Conservation (phyloP, 2,888 invertebrate species). For the Parnassius glacialis region DNA sequence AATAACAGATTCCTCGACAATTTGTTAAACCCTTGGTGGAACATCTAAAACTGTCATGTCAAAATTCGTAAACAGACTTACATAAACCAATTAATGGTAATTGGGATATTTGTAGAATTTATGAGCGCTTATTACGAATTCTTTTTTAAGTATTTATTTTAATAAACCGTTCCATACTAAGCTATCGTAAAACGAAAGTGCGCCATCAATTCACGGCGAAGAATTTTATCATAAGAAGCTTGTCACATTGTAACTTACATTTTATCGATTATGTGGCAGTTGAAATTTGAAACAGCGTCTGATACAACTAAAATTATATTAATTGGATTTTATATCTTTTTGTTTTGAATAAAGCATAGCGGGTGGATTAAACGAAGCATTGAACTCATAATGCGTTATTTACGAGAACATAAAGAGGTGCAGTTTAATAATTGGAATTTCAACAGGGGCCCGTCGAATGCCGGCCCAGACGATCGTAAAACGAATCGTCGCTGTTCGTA, state of each 20-base stretch:
- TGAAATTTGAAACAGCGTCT: slow-evolving; percentile 6
- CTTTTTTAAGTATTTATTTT: too few relatives aligned
- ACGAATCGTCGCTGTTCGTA: slow-evolving; percentile 31
- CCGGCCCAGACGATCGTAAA: slow-evolving; percentile 47
- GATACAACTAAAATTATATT: slow-evolving; percentile 20
- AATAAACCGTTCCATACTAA: neutral
- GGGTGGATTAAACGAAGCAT: slow-evolving; percentile 56
- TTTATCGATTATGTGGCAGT: slow-evolving; percentile 13
- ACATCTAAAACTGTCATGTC: slow-evolving; percentile 54
- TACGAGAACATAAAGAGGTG: slow-evolving; percentile 64
- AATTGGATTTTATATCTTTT: slow-evolving; percentile 18
- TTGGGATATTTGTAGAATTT: too few relatives aligned
- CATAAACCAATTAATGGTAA: too few relatives aligned
- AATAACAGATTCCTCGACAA: slow-evolving; percentile 62
- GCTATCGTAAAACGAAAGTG: slow-evolving; percentile 9
- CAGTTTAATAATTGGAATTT: slow-evolving; percentile 64
- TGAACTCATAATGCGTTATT: slow-evolving; percentile 66
- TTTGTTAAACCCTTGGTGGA: slow-evolving; percentile 69
- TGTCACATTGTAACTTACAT: slow-evolving; percentile 9
- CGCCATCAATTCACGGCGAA: slow-evolving; percentile 23
- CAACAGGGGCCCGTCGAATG: slow-evolving; percentile 47
- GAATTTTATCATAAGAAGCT: slow-evolving; percentile 8
- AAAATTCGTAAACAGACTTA: too few relatives aligned
- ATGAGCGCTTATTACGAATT: too few relatives aligned
- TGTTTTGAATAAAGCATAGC: slow-evolving; percentile 37